Conservation (phyloP, 1,140 invertebrate genomes). For the Wasmannia auropunctata region DNA sequence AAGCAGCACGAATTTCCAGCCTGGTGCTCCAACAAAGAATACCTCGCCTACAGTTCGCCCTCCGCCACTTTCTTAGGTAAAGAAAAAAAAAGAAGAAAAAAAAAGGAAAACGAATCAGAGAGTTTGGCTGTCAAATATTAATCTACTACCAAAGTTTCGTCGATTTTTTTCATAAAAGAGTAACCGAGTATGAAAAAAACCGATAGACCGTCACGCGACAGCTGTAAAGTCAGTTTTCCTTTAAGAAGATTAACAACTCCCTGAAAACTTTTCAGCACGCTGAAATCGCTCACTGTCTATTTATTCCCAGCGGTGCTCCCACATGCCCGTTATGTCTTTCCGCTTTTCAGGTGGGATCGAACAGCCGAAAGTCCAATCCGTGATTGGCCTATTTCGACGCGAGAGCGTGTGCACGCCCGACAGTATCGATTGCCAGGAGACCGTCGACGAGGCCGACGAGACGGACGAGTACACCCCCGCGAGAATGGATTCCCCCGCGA, state of each 20-base stretch:
- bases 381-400: constrained; percentile 84
- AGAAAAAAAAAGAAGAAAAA: not conserved
- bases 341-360: constrained; percentile 83
- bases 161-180: constrained; percentile 18
- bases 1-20: constrained; percentile 95
- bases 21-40: constrained; percentile 97
- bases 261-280: not conserved
- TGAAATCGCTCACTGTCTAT: not conserved
- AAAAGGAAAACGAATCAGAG: not conserved
- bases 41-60: constrained; percentile 95
- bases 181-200: constrained; percentile 19
- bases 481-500: constrained; percentile 75
- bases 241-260: not conserved
- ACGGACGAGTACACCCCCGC: constrained; percentile 76
- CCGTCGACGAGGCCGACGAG: constrained; percentile 80
- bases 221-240: not conserved
- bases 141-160: constrained; percentile 1
- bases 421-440: constrained; percentile 76
- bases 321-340: constrained; percentile 23
- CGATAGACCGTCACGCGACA: not conserved
- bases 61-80: constrained; percentile 95
- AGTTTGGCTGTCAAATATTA: constrained; percentile 10
- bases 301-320: not conserved
- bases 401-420: constrained; percentile 81
- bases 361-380: constrained; percentile 84